A percentile compares a stretch with the other conserved stretches of the same genome.
These are phyloP conservation scores for Mayetiola destructor DNA, from an alignment of 2,888 invertebrate species.

Conservation along the genomic window DNA sequence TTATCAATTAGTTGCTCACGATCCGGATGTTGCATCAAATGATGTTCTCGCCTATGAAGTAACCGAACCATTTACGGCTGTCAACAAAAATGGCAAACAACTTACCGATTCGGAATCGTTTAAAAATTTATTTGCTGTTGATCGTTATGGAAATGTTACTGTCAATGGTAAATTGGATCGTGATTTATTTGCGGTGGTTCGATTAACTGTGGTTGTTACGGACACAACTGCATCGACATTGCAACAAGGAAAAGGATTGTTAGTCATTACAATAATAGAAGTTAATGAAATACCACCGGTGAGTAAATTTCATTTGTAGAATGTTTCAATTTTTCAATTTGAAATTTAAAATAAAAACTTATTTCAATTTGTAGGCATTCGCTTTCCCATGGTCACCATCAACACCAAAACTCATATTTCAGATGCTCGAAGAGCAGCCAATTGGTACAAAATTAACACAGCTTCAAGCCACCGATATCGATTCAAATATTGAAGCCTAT, in stretches of 20 bases:
- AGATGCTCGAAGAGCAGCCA: slow-evolving; percentile 70
- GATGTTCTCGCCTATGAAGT: slow-evolving; percentile 49
- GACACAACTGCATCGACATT: slow-evolving; percentile 65
- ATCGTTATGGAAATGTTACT: slow-evolving; percentile 39
- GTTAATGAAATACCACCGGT: slow-evolving; percentile 53
- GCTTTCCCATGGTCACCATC: slow-evolving; percentile 54
- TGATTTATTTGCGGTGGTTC: slow-evolving; percentile 39
- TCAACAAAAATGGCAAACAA: slow-evolving; percentile 70
- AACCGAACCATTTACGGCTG: slow-evolving; percentile 58
- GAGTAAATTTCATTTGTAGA: slow-evolving; percentile 20
- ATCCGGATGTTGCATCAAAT: slow-evolving; percentile 60
- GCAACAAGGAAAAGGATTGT: slow-evolving; percentile 56
- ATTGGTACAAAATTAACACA: slow-evolving; percentile 61
- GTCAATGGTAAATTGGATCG: slow-evolving; percentile 32
- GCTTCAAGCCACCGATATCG: slow-evolving; percentile 63
- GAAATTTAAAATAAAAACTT: slow-evolving; percentile 15
- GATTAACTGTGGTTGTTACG: slow-evolving; percentile 62
- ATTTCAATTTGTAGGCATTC: slow-evolving; percentile 41
- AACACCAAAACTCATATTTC: slow-evolving; percentile 46
- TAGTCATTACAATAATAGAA: slow-evolving; percentile 53
- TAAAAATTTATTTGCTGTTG: slow-evolving; percentile 51
- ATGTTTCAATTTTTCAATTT: slow-evolving; percentile 15
- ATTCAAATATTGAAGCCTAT: slow-evolving; percentile 68
- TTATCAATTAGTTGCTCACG: slow-evolving; percentile 56
- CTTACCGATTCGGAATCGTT: slow-evolving; percentile 34